Evolutionary conservation across 2,888 invertebrate species (phyloP).

Genomic region (Diloba caeruleocephala): DNA sequence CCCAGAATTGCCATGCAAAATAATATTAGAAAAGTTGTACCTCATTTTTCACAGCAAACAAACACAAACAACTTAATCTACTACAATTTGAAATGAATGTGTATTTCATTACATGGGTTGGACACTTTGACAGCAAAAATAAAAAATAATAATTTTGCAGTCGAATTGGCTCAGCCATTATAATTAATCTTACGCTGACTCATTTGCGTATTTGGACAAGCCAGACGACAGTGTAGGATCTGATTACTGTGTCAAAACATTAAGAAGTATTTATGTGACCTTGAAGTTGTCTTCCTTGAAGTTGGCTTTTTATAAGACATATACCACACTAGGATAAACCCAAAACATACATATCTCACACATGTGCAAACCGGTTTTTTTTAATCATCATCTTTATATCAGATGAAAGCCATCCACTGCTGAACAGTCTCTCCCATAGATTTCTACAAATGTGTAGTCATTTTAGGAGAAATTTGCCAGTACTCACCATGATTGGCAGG

Average conservation of each 20-base stretch:
- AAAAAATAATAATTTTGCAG: slow-evolving; percentile 24
- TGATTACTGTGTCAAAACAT: slow-evolving; percentile 4
- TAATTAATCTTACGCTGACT: slow-evolving; percentile 40
- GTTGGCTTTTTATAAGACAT: too few relatives aligned
- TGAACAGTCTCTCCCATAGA: too few relatives aligned
- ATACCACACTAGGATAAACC: too few relatives aligned
- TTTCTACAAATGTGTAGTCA: too few relatives aligned
- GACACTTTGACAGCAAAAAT: slow-evolving; percentile 24
- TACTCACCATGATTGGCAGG: too few relatives aligned
- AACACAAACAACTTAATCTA: slow-evolving; percentile 15
- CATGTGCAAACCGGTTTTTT: too few relatives aligned
- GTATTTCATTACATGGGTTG: slow-evolving; percentile 15
- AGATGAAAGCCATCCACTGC: too few relatives aligned
- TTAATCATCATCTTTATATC: too few relatives aligned
- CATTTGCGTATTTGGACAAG: slow-evolving; percentile 23
- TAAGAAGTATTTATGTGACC: slow-evolving; percentile 7
- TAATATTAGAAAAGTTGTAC: background rate
- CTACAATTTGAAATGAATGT: slow-evolving; percentile 29
- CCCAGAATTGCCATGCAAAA: background rate
- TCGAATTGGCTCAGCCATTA: slow-evolving; percentile 23
- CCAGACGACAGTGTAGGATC: slow-evolving; percentile 15
- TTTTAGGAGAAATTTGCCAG: too few relatives aligned
- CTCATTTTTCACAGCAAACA: slow-evolving; percentile 4
- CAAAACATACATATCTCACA: too few relatives aligned
- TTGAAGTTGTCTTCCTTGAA: too few relatives aligned